Percentiles rank a stretch among this genome's conserved stretches.
These are phyloP conservation scores for Diploscapter pachys DNA, from an alignment of 1,140 invertebrate genomes.

Conservation along the genomic window DNA sequence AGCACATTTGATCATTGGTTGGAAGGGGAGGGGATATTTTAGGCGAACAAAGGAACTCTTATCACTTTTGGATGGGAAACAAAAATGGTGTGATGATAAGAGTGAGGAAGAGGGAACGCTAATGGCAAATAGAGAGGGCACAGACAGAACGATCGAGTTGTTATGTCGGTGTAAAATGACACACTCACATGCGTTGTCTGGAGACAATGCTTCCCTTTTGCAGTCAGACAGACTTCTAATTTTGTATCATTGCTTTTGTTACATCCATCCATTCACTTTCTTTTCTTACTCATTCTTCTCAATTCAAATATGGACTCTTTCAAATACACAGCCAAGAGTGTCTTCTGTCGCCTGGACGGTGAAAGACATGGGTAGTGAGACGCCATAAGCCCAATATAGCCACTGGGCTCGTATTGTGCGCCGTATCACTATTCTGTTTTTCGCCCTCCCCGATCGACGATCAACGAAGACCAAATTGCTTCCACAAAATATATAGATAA, in stretches of 20 bases:
- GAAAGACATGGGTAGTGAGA: slow-evolving; percentile 96
- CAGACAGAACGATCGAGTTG: background rate
- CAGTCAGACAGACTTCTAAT: background rate
- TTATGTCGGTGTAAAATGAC: background rate
- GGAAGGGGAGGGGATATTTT: background rate
- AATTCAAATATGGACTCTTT: slow-evolving; percentile 8
- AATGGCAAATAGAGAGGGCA: too few species aligned
- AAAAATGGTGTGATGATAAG: background rate
- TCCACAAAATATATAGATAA: background rate
- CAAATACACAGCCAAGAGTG: too few species aligned
- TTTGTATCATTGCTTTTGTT: background rate
- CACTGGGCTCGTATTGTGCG: slow-evolving; percentile 38
- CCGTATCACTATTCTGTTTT: slow-evolving; percentile 90
- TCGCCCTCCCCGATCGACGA: slow-evolving; percentile 65
- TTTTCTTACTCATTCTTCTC: background rate
- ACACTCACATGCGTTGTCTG: slow-evolving; percentile 1
- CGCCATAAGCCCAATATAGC: slow-evolving; percentile 59
- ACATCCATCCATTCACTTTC: background rate
- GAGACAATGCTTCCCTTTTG: slow-evolving; percentile 2
- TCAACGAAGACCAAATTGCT: too few species aligned
- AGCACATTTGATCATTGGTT: background rate
- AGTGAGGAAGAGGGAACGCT: too few species aligned
- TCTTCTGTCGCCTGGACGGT: slow-evolving; percentile 54
- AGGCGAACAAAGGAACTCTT: background rate
- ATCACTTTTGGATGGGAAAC: background rate